Base-by-base conservation (phyloP, 2,888 invertebrate genomes). In the Synanthedon formicaeformis region DNA sequence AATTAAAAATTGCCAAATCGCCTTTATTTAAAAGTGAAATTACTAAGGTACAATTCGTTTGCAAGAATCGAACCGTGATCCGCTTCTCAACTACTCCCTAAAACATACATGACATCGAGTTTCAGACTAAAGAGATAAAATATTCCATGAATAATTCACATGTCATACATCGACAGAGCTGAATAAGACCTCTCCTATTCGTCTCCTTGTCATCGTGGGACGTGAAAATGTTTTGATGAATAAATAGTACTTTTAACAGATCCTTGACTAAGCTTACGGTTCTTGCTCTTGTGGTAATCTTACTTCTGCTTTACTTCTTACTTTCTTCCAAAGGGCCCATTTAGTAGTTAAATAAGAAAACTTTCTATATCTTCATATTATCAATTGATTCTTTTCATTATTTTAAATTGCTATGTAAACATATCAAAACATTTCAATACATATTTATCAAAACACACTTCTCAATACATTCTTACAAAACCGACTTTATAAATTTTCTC, bases 61-160 rank as follows among this genome's bases (percentile, higher is more conserved):
- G 57, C 58, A 58, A 60, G 63, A 60, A 64, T 64, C 57, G 57
- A 66, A 62, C 60, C 65, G 62, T 67, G 70, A 70, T 73, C 64
- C 67, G 62, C 61, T 64, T 66, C 65, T 67, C 61, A 60, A 59
- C 60, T 60, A 60, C 57, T 62, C 59, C 55, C 57, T 72, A 69
- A 76, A 76, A 78, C 73, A 75, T 74, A 78, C 75, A 73, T 67
- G 70, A 67, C 73, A 71, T 64, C 65, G 67, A 73, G 71, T 74
- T 72, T 65, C 67, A 72, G 61, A 62, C 65, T 66, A 65, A 59
- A 53, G 51, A 70, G 73, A 75, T 78, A 79, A 81, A 75, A 81
- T 82, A 82, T 81, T 79, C 79, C 68, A 81, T 81, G 81, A 82
- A 82, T 81, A 78, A 82, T 82, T 79, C 81, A 82, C 67, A 58